These are phyloP conservation scores for Sebastes hubbsi DNA, from an alignment of 2,797 vertebrate species.

Conservation along the genomic window DNA sequence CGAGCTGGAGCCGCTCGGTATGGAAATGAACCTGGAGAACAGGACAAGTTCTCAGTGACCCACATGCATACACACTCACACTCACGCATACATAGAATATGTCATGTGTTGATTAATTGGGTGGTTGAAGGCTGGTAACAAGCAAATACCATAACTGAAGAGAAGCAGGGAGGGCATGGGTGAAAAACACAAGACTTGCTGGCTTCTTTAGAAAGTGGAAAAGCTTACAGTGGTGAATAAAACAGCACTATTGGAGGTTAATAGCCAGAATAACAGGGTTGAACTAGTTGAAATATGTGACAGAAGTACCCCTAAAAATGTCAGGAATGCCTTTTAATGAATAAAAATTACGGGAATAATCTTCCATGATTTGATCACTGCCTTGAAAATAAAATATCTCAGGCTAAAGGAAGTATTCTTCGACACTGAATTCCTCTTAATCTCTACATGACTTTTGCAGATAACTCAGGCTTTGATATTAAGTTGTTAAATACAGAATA, in stretches of 20 bases:
- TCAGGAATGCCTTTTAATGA: not conserved
- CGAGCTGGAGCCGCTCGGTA: constrained; percentile 43
- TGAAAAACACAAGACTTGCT: not conserved
- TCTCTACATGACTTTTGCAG: no score
- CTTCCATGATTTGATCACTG: not conserved
- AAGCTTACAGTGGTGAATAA: not conserved
- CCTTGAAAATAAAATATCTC: not conserved
- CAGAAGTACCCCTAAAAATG: not conserved
- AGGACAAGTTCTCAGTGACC: constrained; percentile 62
- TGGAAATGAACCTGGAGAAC: constrained; percentile 62
- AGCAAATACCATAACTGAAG: constrained; percentile 20
- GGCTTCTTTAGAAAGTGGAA: not conserved
- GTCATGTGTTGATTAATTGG: constrained; percentile 66
- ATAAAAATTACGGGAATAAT: not conserved
- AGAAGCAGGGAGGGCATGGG: not conserved
- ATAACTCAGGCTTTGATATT: no score
- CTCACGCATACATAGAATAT: constrained; percentile 3
- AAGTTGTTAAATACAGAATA: no score
- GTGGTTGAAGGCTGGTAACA: constrained; percentile 36
- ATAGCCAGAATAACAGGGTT: not conserved
- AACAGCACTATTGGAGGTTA: not conserved
- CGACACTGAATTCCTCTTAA: no score
- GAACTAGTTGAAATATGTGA: not conserved
- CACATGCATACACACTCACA: constrained; percentile 48
- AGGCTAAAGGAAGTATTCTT: not conserved